Evolutionary conservation across 2,113 vertebrate species (phyloP).

Genomic region (Hippocampus comes): DNA sequence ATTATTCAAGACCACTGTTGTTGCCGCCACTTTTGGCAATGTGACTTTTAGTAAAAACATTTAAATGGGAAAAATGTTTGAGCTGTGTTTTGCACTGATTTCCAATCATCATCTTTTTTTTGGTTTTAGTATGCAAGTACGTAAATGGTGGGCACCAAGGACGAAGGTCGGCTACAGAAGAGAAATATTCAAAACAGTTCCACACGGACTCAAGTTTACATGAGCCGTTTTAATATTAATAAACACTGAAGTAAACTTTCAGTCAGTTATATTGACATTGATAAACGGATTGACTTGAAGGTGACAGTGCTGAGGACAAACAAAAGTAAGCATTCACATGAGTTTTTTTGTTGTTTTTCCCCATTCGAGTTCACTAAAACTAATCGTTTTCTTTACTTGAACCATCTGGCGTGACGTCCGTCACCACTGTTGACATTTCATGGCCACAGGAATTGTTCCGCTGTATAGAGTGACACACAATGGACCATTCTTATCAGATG

Average conservation of each 20-base stretch:
- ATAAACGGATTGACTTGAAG: not conserved
- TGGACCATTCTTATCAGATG: conserved; percentile 3
- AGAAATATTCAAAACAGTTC: not conserved
- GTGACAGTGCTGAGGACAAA: not conserved
- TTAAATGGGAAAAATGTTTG: not conserved
- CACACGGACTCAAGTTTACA: not conserved
- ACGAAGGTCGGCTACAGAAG: not conserved
- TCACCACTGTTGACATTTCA: not conserved
- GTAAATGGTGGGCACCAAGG: not conserved
- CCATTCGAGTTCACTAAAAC: not conserved
- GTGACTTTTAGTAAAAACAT: not conserved
- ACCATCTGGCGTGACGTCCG: not conserved
- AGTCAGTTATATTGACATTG: not conserved
- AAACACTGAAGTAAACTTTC: not conserved
- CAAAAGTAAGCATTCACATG: not conserved
- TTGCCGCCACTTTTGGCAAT: not conserved
- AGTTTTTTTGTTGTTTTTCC: not conserved
- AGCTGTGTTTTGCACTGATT: not conserved
- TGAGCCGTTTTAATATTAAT: not conserved
- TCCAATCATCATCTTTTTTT: not conserved
- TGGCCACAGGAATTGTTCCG: not conserved
- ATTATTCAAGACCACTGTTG: not conserved
- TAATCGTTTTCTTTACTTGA: conserved; percentile 2
- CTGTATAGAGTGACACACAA: conserved; percentile 1
- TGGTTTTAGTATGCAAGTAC: not conserved